These are phyloP conservation scores for Crypturellus undulatus DNA, from an alignment of 2,113 vertebrate genomes.

Conservation along the genomic window DNA sequence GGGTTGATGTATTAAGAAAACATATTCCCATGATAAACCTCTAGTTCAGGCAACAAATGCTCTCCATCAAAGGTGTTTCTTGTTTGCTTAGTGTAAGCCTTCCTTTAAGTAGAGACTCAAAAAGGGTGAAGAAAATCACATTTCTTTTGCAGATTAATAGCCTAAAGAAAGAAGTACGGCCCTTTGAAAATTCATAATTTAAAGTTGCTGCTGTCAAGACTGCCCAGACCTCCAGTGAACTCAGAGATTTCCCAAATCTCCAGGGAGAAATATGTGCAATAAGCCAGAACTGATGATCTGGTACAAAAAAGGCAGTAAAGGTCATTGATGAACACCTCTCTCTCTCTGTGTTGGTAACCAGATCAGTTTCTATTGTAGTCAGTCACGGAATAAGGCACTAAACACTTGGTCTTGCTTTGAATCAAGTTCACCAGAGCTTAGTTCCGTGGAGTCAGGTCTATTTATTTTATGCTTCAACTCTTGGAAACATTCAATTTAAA, in stretches of 20 bases:
- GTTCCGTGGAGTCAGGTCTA: not conserved
- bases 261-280: not conserved
- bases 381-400: not conserved
- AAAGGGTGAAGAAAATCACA: not conserved
- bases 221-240: not conserved
- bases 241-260: not conserved
- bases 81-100: not conserved
- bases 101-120: not conserved
- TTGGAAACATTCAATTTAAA: constrained; percentile 18
- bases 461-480: constrained; percentile 42
- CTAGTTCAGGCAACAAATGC: not conserved
- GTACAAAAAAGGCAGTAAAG: not conserved
- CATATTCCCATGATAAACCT: not conserved
- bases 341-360: not conserved
- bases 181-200: not conserved
- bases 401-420: constrained; percentile 4
- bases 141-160: not conserved
- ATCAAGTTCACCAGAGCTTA: constrained; percentile 7
- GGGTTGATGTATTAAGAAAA: not conserved
- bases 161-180: not conserved
- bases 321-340: not conserved
- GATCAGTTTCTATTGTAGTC: not conserved
- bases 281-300: not conserved
- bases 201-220: not conserved
- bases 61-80: not conserved